Percentiles rank a stretch among this genome's conserved stretches.
These are phyloP conservation scores for Tetrapedia diversipes DNA, from an alignment of 2,888 invertebrate species.

Conservation along the genomic window DNA sequence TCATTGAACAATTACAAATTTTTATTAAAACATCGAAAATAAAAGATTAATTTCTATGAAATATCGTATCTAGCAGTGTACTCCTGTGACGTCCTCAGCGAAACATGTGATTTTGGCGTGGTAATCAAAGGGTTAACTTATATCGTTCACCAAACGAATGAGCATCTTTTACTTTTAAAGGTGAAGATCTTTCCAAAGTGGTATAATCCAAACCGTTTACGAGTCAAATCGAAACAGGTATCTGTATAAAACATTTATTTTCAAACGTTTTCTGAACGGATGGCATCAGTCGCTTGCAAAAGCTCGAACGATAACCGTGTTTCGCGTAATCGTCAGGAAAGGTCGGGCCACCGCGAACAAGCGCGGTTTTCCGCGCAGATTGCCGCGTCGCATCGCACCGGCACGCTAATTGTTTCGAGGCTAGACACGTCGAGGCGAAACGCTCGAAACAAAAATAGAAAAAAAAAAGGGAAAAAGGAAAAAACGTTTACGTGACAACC, in stretches of 20 bases:
- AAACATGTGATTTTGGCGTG: too few relatives aligned
- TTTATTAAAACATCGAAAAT: too few relatives aligned
- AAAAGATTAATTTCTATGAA: too few relatives aligned
- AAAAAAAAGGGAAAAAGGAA: neutral
- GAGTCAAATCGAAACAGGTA: neutral
- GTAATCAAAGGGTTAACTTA: too few relatives aligned
- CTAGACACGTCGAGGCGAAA: neutral
- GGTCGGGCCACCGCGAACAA: neutral
- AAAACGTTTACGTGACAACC: neutral
- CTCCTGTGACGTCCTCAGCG: too few relatives aligned
- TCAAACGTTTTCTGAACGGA: neutral
- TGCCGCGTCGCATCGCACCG: neutral
- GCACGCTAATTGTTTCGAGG: constrained; percentile 27
- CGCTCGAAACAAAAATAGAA: neutral
- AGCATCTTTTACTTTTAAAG: too few relatives aligned
- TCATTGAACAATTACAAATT: too few relatives aligned
- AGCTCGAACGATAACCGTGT: neutral
- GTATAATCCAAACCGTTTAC: too few relatives aligned
- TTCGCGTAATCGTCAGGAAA: constrained; percentile 1
- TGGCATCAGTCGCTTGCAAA: neutral
- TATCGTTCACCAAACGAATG: too few relatives aligned
- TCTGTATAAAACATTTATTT: neutral
- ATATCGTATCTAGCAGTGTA: too few relatives aligned
- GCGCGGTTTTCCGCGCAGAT: constrained; percentile 16
- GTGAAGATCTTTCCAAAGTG: too few relatives aligned